A percentile compares a stretch with the other conserved stretches of the same genome.
phyloP scores from a whole-genome alignment of 2,113 vertebrate species.

The Gallinago undulata region DNA sequence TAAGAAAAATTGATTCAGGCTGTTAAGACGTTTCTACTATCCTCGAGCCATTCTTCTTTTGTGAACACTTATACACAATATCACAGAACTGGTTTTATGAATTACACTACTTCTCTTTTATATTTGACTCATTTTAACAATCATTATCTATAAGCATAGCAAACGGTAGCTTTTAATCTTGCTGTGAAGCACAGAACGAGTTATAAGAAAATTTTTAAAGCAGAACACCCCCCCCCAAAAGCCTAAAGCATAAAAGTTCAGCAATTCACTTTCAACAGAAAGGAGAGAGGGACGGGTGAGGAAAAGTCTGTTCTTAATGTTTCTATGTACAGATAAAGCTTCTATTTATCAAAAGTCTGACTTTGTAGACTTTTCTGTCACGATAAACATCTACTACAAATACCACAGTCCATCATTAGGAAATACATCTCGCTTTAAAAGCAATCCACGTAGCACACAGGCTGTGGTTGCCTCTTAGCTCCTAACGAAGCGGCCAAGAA shows the following conservation, averaged over 20 bases:
- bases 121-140: neutral
- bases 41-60: slow-evolving; percentile 14
- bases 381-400: neutral
- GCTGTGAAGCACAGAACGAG: neutral
- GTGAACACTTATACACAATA: slow-evolving; percentile 36
- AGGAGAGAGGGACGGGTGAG: neutral
- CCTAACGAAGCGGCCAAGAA: neutral
- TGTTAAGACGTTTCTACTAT: slow-evolving; percentile 54
- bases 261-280: neutral
- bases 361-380: neutral
- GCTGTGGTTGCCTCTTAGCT: neutral
- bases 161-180: slow-evolving; percentile 28
- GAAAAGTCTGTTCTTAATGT: neutral
- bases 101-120: neutral
- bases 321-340: neutral
- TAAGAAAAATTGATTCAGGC: slow-evolving; percentile 72
- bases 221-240: neutral
- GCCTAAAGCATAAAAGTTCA: neutral
- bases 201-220: neutral
- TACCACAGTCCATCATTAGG: neutral
- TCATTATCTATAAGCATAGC: neutral
- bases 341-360: neutral
- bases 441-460: neutral
- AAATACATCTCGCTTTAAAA: neutral
- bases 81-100: slow-evolving; percentile 27